Evolutionary conservation across 1,140 invertebrate genomes (phyloP).

Genomic region (Heterodera schachtii): DNA sequence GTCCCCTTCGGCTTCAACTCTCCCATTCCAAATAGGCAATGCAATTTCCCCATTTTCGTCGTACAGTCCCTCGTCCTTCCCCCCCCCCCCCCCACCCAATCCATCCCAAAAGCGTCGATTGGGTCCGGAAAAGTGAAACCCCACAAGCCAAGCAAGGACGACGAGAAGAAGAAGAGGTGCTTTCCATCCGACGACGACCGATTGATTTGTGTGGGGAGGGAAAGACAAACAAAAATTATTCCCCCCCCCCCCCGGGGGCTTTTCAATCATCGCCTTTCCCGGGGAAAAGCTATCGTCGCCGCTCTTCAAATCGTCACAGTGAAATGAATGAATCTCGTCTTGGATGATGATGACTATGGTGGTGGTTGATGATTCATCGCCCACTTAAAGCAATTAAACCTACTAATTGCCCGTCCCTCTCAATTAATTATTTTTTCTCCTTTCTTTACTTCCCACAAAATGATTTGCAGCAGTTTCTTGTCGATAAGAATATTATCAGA

Average conservation of each 20-base stretch:
- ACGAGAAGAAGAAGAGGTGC: neutral
- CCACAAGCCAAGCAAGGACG: too few species aligned
- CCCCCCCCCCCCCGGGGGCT: neutral
- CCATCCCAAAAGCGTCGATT: neutral
- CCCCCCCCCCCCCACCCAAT: too few species aligned
- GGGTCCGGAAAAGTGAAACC: neutral
- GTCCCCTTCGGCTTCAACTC: too few species aligned
- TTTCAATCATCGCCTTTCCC: neutral
- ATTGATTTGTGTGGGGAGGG: neutral
- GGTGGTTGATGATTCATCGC: neutral
- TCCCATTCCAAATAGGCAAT: too few species aligned
- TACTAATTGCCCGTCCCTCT: too few species aligned
- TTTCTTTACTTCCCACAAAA: too few species aligned
- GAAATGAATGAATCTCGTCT: too few species aligned
- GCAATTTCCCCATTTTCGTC: too few species aligned
- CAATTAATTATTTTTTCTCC: too few species aligned
- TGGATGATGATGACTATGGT: neutral
- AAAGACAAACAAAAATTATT: conserved; percentile 6
- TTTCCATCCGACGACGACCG: neutral
- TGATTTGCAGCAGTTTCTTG: too few species aligned
- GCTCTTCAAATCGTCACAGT: neutral
- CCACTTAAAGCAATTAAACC: neutral
- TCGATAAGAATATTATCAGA: too few species aligned
- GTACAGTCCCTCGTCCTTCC: too few species aligned
- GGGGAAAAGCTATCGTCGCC: neutral